Base-by-base conservation (phyloP, 92 coral and sea anemone species). In the Heliopora coerulea region DNA sequence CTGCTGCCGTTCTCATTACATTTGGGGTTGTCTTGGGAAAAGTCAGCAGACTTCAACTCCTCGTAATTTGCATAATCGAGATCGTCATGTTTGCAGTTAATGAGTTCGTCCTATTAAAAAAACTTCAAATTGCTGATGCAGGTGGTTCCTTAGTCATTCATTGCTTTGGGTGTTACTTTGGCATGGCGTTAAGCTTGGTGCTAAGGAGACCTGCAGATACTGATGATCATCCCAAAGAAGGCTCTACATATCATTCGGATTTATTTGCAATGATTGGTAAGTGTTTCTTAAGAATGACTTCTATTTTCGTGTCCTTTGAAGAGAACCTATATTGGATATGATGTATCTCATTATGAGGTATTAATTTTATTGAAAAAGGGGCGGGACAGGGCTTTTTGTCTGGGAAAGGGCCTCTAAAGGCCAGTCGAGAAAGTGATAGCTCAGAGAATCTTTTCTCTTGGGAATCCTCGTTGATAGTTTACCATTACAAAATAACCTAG, bases 61-160 rank as follows among this genome's bases (percentile, higher is more conserved):
- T 87, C 30, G 13, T 83, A 20, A 84, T 87, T 29, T 88, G 85
- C 10, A 49, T 87, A 49, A 79, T 87, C 14, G 91, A 87, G 65
- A 73, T 75, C 41, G 63, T 87, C 52, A 73, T 87, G 67, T 87
- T 74, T 67, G 68, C 88, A 34, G 49, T 87, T 30, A 87, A 87
- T 73, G 91, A 84, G 58, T 84, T 73, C 77, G 64, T 87, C 60
- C 61, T 61, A 42, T 69, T 84, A 18, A 72, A 87, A 44, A 74
- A 87, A 68, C 77, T 87, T 3, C 72, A 87, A 80, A 83, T 87
- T 19, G 77, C 91, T 19, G 91, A 87, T 68, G 91, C 91, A 30
- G 91, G 91, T 20, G 91, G 91, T 21, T 87, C 91, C 11, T 70
- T 87, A 79, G 79, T 87, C 26, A 83, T 87, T 24, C 91, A 87